These are phyloP conservation scores for Fratercula arctica DNA, from an alignment of 2,797 vertebrate species.

Conservation along the genomic window DNA sequence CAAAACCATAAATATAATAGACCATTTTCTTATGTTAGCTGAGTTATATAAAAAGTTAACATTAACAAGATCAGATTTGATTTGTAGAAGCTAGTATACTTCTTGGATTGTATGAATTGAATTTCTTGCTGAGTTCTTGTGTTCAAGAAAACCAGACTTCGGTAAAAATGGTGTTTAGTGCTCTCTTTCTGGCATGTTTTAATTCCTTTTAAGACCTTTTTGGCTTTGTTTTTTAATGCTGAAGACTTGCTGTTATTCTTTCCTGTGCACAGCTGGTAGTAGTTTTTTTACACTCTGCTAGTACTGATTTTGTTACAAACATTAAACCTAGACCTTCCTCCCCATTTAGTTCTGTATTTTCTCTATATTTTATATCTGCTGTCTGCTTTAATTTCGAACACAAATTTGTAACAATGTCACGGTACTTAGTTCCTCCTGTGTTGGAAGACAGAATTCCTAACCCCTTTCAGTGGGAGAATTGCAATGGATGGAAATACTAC, in stretches of 20 bases:
- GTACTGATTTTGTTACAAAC: background rate
- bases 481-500: background rate
- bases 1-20: background rate
- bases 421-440: background rate
- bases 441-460: background rate
- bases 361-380: background rate
- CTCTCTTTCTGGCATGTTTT: background rate
- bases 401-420: background rate
- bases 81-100: background rate
- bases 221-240: background rate
- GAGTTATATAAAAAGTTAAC: background rate
- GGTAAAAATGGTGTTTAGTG: background rate
- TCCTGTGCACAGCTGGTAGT: background rate
- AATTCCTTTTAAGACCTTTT: background rate
- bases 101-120: background rate
- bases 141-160: background rate
- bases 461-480: background rate
- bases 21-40: background rate
- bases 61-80: background rate
- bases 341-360: background rate
- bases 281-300: background rate
- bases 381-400: background rate
- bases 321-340: background rate
- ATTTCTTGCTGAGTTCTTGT: background rate
- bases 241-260: background rate